These are phyloP conservation scores for Gobionotothen gibberifrons DNA, from an alignment of 2,797 vertebrate genomes.

Conservation along the genomic window DNA sequence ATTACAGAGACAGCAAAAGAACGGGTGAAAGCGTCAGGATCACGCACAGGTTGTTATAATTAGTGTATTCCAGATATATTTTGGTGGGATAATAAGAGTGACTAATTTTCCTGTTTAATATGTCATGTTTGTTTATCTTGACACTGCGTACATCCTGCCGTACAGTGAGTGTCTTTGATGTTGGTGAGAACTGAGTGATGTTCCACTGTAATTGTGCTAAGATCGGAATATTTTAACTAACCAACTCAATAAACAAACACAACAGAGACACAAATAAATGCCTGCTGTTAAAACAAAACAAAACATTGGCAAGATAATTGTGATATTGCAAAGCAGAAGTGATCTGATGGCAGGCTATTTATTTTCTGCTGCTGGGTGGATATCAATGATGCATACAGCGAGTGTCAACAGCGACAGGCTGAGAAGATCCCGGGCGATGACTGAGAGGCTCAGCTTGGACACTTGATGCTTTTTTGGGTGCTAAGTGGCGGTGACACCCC, in stretches of 20 bases:
- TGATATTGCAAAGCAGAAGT: conserved; percentile 47
- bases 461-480: conserved; percentile 52
- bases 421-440: conserved; percentile 52
- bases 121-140: conserved; percentile 80
- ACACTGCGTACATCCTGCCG: conserved; percentile 58
- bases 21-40: conserved; percentile 67
- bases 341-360: conserved; percentile 63
- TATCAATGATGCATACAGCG: conserved; percentile 61
- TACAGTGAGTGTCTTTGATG: conserved; percentile 62
- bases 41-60: conserved; percentile 75
- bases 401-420: conserved; percentile 61
- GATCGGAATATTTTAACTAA: conserved; percentile 68
- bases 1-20: conserved; percentile 44
- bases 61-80: conserved; percentile 78
- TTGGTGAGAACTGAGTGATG: conserved; percentile 53
- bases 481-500: conserved; percentile 50
- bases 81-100: conserved; percentile 71
- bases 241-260: conserved; percentile 60
- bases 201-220: conserved; percentile 68
- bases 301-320: conserved; percentile 51
- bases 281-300: conserved; percentile 15
- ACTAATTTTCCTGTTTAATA: conserved; percentile 74
- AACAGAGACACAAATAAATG: conserved; percentile 51
- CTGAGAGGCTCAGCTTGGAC: conserved; percentile 50
- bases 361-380: conserved; percentile 46